Evolutionary conservation across 2,888 invertebrate species (phyloP).

Genomic region (Aleiodes alternator): DNA sequence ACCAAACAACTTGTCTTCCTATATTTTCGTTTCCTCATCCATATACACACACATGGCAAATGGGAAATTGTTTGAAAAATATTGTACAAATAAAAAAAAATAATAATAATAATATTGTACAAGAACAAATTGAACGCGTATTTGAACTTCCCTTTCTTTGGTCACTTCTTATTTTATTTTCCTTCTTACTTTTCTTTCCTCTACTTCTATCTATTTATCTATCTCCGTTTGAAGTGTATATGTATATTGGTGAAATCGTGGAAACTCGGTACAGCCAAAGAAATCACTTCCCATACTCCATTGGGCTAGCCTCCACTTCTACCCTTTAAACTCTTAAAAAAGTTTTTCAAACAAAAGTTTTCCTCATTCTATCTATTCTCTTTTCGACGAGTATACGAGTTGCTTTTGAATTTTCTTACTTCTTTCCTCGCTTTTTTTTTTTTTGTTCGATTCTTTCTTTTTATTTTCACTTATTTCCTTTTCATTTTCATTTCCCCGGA

Average conservation of each 20-base stretch:
- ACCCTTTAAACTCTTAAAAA: slow-evolving; percentile 63
- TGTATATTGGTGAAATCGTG: slow-evolving; percentile 27
- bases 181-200: background rate
- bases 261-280: slow-evolving; percentile 50
- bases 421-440: background rate
- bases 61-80: slow-evolving; percentile 26
- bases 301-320: slow-evolving; percentile 38
- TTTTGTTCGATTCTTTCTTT: slow-evolving; percentile 3
- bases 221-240: slow-evolving; percentile 19
- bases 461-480: slow-evolving; percentile 6
- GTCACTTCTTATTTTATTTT: slow-evolving; percentile 28
- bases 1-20: slow-evolving; percentile 36
- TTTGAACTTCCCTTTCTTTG: slow-evolving; percentile 24
- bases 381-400: slow-evolving; percentile 61
- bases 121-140: slow-evolving; percentile 20
- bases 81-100: no score
- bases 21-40: slow-evolving; percentile 28
- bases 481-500: slow-evolving; percentile 36
- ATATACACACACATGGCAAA: slow-evolving; percentile 7
- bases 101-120: slow-evolving; percentile 27
- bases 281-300: slow-evolving; percentile 62
- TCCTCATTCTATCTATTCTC: slow-evolving; percentile 61
- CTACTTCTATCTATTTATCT: slow-evolving; percentile 20
- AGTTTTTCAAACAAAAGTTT: slow-evolving; percentile 65
- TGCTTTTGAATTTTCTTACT: slow-evolving; percentile 56